A percentile compares a stretch with the other conserved stretches of the same genome.
Evolutionary conservation across 2,888 invertebrate genomes (phyloP).

Genomic region (Papilio protenor): DNA sequence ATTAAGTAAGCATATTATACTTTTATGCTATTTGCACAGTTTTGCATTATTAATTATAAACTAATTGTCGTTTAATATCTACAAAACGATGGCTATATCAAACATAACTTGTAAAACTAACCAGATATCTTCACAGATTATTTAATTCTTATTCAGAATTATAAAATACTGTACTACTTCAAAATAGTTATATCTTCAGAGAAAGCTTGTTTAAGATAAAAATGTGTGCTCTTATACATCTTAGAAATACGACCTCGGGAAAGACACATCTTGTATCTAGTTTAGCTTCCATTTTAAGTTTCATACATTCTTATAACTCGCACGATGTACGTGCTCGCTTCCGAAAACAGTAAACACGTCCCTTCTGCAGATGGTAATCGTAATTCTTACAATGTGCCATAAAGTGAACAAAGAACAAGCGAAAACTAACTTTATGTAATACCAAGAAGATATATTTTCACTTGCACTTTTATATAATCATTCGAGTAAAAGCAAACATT

Average conservation of each 20-base stretch:
- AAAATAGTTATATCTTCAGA: background rate
- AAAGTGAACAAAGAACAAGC: background rate
- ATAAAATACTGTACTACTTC: too few relatives aligned
- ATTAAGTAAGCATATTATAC: too few relatives aligned
- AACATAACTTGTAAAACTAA: too few relatives aligned
- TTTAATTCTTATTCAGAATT: too few relatives aligned
- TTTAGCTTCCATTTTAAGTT: slow-evolving; percentile 22
- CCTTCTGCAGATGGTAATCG: slow-evolving; percentile 41
- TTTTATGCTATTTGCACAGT: too few relatives aligned
- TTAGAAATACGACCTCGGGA: background rate
- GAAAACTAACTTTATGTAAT: background rate
- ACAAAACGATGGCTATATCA: too few relatives aligned
- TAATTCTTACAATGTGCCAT: slow-evolving; percentile 39
- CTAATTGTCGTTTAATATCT: too few relatives aligned
- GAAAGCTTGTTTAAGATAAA: background rate
- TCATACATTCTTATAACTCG: slow-evolving; percentile 27
- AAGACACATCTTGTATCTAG: background rate
- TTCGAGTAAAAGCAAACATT: slow-evolving; percentile 21
- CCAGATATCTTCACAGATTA: too few relatives aligned
- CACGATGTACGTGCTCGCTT: slow-evolving; percentile 42
- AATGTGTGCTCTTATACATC: background rate
- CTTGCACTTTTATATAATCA: background rate
- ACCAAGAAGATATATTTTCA: background rate
- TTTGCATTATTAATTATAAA: too few relatives aligned
- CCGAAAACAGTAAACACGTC: slow-evolving; percentile 44